Conservation (phyloP, 2,797 vertebrate genomes). For the Pseudocheirus occidentalis region DNA sequence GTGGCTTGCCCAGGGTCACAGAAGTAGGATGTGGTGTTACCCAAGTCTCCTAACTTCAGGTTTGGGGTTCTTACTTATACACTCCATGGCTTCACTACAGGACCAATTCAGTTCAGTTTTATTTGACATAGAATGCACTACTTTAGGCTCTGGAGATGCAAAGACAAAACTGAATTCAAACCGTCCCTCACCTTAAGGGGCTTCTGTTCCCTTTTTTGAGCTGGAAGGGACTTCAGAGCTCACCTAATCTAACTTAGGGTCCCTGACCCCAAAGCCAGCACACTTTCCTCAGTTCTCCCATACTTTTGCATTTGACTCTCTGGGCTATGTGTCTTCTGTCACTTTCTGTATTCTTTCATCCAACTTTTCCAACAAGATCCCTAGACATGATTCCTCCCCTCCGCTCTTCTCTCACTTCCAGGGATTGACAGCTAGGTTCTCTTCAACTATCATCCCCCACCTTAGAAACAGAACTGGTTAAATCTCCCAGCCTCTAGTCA, state of each 20-base stretch:
- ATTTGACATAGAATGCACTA: neutral
- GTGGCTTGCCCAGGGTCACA: neutral
- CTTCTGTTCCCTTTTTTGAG: neutral
- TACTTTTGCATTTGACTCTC: neutral
- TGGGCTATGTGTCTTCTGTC: neutral
- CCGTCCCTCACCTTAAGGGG: neutral
- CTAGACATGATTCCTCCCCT: neutral
- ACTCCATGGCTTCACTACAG: neutral
- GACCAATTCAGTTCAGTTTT: neutral
- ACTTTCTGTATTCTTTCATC: neutral
- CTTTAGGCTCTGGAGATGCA: neutral
- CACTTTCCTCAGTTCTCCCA: neutral
- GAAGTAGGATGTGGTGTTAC: neutral
- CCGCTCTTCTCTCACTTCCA: neutral
- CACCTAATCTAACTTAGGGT: neutral
- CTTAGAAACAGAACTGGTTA: neutral
- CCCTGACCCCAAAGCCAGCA: neutral
- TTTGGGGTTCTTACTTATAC: neutral
- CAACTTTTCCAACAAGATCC: neutral
- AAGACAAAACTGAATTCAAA: neutral
- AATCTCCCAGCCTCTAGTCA: neutral
- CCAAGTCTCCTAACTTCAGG: neutral
- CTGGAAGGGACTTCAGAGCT: neutral
- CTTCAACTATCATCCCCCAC: neutral
- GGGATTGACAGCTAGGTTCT: neutral